Evolutionary conservation across 1,140 invertebrate species (phyloP).

Genomic region (Agrypnia vestita): DNA sequence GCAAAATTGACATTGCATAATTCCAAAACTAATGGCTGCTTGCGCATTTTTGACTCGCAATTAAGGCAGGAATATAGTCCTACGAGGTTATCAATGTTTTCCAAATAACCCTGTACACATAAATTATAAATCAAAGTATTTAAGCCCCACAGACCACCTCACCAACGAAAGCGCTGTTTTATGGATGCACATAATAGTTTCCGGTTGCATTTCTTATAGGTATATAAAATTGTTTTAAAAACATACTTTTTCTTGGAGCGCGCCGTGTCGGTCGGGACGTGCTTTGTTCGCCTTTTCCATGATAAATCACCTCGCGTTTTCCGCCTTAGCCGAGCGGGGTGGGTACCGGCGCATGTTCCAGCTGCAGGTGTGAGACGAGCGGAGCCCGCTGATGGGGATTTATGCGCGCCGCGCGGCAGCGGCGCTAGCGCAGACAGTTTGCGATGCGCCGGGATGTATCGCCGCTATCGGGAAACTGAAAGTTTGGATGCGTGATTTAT

Average conservation of each 20-base stretch:
- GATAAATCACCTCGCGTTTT: constrained; percentile 58
- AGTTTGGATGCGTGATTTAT: constrained; percentile 59
- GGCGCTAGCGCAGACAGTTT: constrained; percentile 30
- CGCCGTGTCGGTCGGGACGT: constrained; percentile 39
- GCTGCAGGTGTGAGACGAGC: constrained; percentile 58
- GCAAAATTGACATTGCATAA: too few relatives aligned
- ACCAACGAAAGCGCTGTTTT: constrained; percentile 5
- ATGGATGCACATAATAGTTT: constrained; percentile 39
- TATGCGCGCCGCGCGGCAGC: constrained; percentile 54
- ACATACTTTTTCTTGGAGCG: constrained; percentile 15
- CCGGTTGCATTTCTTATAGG: constrained; percentile 27
- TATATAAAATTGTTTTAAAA: constrained; percentile 47
- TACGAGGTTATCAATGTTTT: too few relatives aligned
- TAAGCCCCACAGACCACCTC: not conserved
- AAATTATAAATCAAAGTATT: too few relatives aligned
- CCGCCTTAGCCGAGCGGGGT: constrained; percentile 32
- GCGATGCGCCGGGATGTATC: constrained; percentile 30
- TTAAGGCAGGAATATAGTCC: too few relatives aligned
- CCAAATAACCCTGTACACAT: too few relatives aligned
- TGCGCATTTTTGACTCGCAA: too few relatives aligned
- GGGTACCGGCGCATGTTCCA: not conserved
- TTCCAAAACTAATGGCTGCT: too few relatives aligned
- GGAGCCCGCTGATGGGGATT: constrained; percentile 58
- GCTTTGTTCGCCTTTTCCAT: constrained; percentile 54
- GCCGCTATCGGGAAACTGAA: constrained; percentile 55